Evolutionary conservation across 1,140 invertebrate genomes (phyloP), one percentile per base, ranked within the genome.

Genomic region (Drosophila tropicalis): DNA sequence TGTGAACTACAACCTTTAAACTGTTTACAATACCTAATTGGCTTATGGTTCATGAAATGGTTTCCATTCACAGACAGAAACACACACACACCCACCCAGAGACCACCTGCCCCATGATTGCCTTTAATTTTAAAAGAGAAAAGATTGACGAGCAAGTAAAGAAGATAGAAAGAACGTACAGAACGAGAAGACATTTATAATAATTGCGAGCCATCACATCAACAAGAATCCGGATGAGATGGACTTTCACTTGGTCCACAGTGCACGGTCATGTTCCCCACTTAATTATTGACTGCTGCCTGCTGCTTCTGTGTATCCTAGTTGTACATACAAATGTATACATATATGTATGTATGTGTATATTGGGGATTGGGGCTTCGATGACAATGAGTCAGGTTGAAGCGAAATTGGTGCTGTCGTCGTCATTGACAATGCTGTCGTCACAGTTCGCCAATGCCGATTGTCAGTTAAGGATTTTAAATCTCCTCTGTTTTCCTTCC

Each of bases 401-500:
- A 15, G 44, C 40, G 39, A 77, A 71, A 70, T 70, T 72, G 71
- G 63, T 29, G 58, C 69, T 82, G 79, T 86, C 44, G 44, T 51
- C 81, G 68, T 64, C 56, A 63, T 60, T 76, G 81, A 81, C 79
- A 85, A 76, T 79, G 55, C 76, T 81, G 79, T 81, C 81, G 57
- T 68, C 39, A 66, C 65, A 39, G 58, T 44, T 40, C 32, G 57
- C 57, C 29, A 40, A 75, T 60, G 80, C 68, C 81, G 81, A 79
- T 72, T 82, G 70, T 69, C 76, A 76, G 87, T 76, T 77, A 70
- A 67, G 72, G 83, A 87, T 89, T 87, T 89, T 77, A 87, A 89
- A 87, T 87, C 83, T 70, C 47, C 57, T 54, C 60, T 36, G 32
- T 17, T 58, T 36, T 34, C 13, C 3, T 61, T 61, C 13, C 32